Evolutionary conservation across 2,888 invertebrate genomes (phyloP), one percentile per base, ranked within the genome.

Genomic region (Drosophila imparisetae): DNA sequence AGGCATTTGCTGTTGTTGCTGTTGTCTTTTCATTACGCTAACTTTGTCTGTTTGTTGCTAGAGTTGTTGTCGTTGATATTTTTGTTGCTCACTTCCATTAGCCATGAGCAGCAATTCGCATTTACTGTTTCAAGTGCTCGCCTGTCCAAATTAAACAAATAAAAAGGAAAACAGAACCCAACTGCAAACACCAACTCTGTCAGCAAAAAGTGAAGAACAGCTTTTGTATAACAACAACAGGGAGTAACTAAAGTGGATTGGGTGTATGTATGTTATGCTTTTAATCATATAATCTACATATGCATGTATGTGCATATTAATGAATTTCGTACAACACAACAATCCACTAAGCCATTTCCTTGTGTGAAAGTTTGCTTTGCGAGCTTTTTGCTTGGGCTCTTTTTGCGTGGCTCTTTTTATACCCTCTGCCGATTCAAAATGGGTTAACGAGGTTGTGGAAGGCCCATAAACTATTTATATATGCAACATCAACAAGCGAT

Each of bases 261-360:
- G 11, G 34, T n/a, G 57, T 11, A 24, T 54, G 21, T 53, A 64
- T 78, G 78, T 61, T 74, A 67, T 71, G 63, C 83, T 69, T 73
- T 83, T 81, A 81, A 86, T 85, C 84, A 79, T 66, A 76, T 89
- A 89, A 89, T 85, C 89, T 89, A 81, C 89, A 85, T 89, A 57
- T 38, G 36, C 27, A 55, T 29, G 29, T 57, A 75, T 81, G 89
- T 75, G 86, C 81, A 86, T 84, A 88, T 86, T 88, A 88, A 84
- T 83, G 78, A 80, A 68, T 73, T 75, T 66, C 53, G 38, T 61
- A 53, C n/a, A 53, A 48, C 53, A 13, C 55, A 29, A 45, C 38
- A 61, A 52, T 48, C 54, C 27, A 48, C 21, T 57, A 42, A 7
- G 52, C 49, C 60, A 45, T 38, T n/a, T 40, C 32, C 45, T 13